Conservation (phyloP, 2,797 vertebrate genomes). For the Diceros bicornis region DNA sequence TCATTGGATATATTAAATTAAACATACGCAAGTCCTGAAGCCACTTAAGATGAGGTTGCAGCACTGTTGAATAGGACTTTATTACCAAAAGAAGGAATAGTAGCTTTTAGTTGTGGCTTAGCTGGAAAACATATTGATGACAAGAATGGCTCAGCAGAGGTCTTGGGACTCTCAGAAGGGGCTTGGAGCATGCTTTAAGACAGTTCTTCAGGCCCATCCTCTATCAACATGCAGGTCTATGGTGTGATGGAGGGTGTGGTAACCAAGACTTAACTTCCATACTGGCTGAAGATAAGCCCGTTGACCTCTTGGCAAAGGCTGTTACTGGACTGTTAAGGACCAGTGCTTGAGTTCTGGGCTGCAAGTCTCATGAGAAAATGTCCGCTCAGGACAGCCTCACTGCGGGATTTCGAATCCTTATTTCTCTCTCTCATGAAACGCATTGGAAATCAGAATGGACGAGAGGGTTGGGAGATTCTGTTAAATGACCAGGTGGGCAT, state of each 20-base stretch:
- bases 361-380: not conserved
- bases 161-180: constrained; percentile 37
- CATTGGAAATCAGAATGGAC: not conserved
- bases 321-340: not conserved
- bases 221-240: not conserved
- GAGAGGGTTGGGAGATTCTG: not conserved
- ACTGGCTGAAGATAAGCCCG: not conserved
- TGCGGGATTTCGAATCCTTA: not conserved
- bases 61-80: constrained; percentile 73
- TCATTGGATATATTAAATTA: constrained; percentile 87
- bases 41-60: constrained; percentile 85
- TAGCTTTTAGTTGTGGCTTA: constrained; percentile 85
- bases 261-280: not conserved
- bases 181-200: not conserved
- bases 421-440: not conserved
- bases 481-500: not conserved
- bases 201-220: constrained; percentile 16
- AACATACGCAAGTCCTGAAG: constrained; percentile 84
- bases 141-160: constrained; percentile 49
- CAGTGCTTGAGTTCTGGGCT: constrained; percentile 21
- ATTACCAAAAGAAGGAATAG: constrained; percentile 84
- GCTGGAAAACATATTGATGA: constrained; percentile 64
- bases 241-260: not conserved
- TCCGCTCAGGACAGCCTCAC: not conserved
- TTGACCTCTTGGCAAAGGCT: not conserved